Conservation (phyloP, 1,140 invertebrate genomes). For the Ylistrum balloti region DNA sequence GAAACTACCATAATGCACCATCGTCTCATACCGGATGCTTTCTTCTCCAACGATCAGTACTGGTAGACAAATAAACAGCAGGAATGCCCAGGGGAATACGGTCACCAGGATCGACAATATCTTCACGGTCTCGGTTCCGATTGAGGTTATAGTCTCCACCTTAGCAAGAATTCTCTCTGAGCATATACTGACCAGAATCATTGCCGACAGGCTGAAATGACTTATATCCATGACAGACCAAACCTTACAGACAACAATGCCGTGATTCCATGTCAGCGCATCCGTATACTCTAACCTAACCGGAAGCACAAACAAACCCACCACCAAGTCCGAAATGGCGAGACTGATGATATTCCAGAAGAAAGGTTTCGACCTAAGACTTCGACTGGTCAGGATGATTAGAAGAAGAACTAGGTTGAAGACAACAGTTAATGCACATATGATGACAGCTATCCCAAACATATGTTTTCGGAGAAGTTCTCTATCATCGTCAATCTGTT, state of each 20-base stretch:
- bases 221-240: neutral
- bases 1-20: neutral
- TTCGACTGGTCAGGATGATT: neutral
- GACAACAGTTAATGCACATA: conserved; percentile 4
- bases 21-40: neutral
- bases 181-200: conserved; percentile 15
- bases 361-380: neutral
- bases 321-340: neutral
- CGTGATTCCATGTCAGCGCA: neutral
- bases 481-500: neutral
- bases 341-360: conserved; percentile 23
- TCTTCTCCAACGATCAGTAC: neutral
- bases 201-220: neutral
- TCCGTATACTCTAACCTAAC: conserved; percentile 14
- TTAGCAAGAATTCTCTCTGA: neutral
- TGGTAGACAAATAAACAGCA: neutral
- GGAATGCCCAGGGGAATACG: neutral
- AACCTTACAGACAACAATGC: neutral
- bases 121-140: neutral
- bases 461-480: neutral
- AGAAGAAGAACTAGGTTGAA: neutral
- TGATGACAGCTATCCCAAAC: neutral
- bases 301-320: neutral
- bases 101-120: neutral
- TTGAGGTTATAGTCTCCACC: neutral